Percentiles rank a stretch among this genome's conserved stretches.
Conservation (phyloP, 1,140 invertebrate species). For the Lepidurus arcticus region DNA sequence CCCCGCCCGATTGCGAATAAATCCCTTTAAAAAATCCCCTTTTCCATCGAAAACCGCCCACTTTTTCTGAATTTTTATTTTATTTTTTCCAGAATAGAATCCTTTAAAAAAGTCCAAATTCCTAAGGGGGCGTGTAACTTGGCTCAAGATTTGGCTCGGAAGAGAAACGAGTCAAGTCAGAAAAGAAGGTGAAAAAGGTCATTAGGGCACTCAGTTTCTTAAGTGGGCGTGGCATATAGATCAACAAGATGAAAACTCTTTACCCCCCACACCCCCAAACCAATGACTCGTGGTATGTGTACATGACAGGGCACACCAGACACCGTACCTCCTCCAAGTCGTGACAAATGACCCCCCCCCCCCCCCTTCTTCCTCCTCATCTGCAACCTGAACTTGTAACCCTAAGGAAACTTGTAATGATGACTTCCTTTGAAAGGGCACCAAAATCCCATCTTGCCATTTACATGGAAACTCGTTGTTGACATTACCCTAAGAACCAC, state of each 20-base stretch:
- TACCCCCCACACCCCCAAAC: neutral
- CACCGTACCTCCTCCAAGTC: neutral
- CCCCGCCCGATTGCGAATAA: no score
- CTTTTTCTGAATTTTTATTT: neutral
- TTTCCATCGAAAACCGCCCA: neutral
- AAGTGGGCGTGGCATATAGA: no score
- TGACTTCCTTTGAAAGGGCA: neutral
- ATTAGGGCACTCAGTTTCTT: no score
- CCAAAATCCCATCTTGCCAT: neutral
- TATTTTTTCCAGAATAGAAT: neutral
- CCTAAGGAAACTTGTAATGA: neutral
- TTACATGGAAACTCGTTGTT: no score
- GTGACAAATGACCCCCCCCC: neutral
- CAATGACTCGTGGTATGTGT: neutral
- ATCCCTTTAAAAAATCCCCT: no score
- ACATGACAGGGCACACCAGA: neutral
- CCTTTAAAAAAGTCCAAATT: no score
- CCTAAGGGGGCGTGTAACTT: no score
- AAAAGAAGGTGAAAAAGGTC: no score
- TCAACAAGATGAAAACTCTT: neutral
- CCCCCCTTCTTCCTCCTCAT: neutral
- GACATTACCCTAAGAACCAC: no score
- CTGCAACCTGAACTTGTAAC: neutral
- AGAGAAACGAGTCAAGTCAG: no score
- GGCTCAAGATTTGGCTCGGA: no score